These are phyloP conservation scores for Macrobrachium nipponense DNA, from an alignment of 1,140 invertebrate species.

Conservation along the genomic window DNA sequence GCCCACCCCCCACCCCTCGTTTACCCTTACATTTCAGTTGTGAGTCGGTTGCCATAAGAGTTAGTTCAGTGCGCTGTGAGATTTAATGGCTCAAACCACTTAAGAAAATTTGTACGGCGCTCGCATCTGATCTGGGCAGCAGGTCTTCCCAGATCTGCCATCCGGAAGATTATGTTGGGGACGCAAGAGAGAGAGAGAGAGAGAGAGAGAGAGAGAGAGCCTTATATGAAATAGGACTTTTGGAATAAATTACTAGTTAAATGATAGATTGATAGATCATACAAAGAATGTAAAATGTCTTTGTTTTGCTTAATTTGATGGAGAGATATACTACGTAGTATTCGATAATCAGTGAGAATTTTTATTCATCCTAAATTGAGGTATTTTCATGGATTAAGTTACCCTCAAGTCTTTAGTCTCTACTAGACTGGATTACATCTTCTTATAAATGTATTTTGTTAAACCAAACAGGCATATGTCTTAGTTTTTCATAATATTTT, in stretches of 20 bases:
- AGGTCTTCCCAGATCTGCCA: conserved; percentile 24
- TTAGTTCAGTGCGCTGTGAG: conserved; percentile 42
- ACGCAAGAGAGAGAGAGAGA: neutral
- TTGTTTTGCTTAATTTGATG: too few species aligned
- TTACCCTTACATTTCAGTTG: neutral
- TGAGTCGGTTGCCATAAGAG: conserved; percentile 3
- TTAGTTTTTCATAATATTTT: too few species aligned
- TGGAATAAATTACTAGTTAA: neutral
- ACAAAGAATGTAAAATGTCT: too few species aligned
- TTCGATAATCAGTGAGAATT: too few species aligned
- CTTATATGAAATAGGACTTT: neutral
- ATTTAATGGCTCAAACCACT: conserved; percentile 59
- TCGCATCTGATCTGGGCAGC: conserved; percentile 34
- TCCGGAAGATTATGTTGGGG: conserved; percentile 39
- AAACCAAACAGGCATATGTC: too few species aligned
- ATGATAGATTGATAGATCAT: too few species aligned
- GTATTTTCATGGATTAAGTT: too few species aligned
- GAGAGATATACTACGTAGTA: too few species aligned
- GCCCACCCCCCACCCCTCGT: neutral
- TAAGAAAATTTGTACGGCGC: conserved; percentile 47
- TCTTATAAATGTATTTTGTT: too few species aligned
- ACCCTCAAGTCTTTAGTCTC: too few species aligned
- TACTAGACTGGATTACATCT: too few species aligned
- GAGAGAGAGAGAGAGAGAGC: neutral
- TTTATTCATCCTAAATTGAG: too few species aligned